Conservation (phyloP, 2,797 vertebrate genomes). For the Thripadectes ignobilis region DNA sequence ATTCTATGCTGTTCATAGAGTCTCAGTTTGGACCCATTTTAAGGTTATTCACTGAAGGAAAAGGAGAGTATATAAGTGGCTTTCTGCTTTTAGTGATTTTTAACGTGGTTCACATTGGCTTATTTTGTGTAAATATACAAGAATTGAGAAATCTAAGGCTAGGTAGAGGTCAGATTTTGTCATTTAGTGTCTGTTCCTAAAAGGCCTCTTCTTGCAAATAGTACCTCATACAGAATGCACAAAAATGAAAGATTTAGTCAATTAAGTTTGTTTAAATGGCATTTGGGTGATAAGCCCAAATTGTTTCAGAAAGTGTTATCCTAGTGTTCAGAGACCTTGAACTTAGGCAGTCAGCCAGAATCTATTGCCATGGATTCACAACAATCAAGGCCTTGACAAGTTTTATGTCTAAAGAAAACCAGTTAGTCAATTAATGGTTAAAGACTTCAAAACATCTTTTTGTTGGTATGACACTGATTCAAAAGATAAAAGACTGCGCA, state of each 20-base stretch:
- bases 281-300: slow-evolving; percentile 19
- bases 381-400: slow-evolving; percentile 54
- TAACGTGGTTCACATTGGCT: slow-evolving; percentile 10
- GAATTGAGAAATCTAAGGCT: slow-evolving; percentile 36
- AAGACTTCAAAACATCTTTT: slow-evolving; percentile 69
- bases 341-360: slow-evolving; percentile 45
- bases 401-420: slow-evolving; percentile 60
- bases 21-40: background rate
- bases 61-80: background rate
- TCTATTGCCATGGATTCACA: slow-evolving; percentile 37
- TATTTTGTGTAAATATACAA: slow-evolving; percentile 65
- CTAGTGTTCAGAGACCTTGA: slow-evolving; percentile 43
- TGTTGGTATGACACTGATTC: slow-evolving; percentile 52
- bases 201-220: background rate
- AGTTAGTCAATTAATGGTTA: slow-evolving; percentile 66
- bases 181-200: background rate
- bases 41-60: slow-evolving; percentile 33
- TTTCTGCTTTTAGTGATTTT: slow-evolving; percentile 35
- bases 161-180: slow-evolving; percentile 39
- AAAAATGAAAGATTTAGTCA: slow-evolving; percentile 47
- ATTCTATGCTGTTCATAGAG: background rate
- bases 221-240: background rate
- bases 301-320: slow-evolving; percentile 44
- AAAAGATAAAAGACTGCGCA: slow-evolving; percentile 54
- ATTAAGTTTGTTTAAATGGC: slow-evolving; percentile 64